phyloP scores from a whole-genome alignment of 2,888 invertebrate genomes.

The Rhimphoctona megacephalus region DNA sequence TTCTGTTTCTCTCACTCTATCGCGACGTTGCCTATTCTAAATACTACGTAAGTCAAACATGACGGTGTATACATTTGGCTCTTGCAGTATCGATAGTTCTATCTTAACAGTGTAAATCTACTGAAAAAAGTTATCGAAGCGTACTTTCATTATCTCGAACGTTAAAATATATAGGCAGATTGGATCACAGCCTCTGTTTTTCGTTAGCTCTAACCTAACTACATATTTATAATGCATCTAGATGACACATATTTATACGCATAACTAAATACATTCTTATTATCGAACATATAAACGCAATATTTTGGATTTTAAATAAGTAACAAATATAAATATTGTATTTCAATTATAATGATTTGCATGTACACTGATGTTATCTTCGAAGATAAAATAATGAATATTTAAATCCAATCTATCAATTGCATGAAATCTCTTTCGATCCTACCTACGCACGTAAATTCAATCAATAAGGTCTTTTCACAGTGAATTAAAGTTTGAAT shows the following conservation, averaged over 20 bases:
- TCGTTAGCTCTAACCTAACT: slow-evolving; percentile 3
- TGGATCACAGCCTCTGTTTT: slow-evolving; percentile 35
- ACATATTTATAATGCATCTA: slow-evolving; percentile 9
- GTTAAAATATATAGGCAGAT: slow-evolving; percentile 41
- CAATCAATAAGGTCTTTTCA: background rate
- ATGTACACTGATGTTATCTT: background rate
- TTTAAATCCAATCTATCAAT: background rate
- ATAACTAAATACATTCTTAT: background rate
- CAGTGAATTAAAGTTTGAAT: background rate
- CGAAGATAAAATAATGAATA: background rate
- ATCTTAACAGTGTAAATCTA: slow-evolving; percentile 47
- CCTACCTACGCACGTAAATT: background rate
- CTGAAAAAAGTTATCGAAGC: slow-evolving; percentile 55
- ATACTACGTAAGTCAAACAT: too few relatives aligned
- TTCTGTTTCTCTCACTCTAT: too few relatives aligned
- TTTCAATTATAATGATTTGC: background rate
- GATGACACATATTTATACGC: background rate
- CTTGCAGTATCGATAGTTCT: too few relatives aligned
- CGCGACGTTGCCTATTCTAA: too few relatives aligned
- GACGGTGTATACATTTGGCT: too few relatives aligned
- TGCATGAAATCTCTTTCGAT: slow-evolving; percentile 11
- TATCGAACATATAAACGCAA: background rate
- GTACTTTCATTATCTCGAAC: slow-evolving; percentile 61
- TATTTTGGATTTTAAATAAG: background rate
- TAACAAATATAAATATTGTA: background rate